Conservation (phyloP, 2,797 vertebrate genomes). For the Clarias platycephalus region DNA sequence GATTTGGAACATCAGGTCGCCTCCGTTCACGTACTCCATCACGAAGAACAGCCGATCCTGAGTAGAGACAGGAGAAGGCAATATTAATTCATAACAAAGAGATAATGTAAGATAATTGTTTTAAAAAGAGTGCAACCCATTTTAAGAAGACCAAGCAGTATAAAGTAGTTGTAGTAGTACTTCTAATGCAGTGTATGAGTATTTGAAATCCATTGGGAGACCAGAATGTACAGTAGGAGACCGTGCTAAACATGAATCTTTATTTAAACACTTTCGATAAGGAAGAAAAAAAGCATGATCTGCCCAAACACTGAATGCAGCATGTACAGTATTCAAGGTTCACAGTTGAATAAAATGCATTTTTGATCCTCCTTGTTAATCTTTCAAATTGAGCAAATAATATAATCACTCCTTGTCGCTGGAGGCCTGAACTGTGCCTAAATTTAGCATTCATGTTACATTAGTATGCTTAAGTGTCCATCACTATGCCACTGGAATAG, state of each 20-base stretch:
- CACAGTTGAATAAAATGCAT: background rate
- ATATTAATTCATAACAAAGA: background rate
- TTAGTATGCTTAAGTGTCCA: background rate
- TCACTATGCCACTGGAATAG: background rate
- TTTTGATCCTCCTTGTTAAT: background rate
- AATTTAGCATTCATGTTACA: background rate
- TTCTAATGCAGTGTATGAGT: too few relatives aligned
- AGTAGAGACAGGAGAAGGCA: constrained; percentile 54
- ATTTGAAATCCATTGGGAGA: background rate
- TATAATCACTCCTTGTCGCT: background rate
- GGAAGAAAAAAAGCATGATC: background rate
- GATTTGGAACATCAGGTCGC: constrained; percentile 98
- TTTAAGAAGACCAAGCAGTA: background rate
- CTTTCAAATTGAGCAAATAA: background rate
- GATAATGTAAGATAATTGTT: background rate
- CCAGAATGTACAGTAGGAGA: background rate
- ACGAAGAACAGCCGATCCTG: constrained; percentile 97
- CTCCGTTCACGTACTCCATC: constrained; percentile 97
- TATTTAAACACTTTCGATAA: background rate
- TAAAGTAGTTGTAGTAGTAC: background rate
- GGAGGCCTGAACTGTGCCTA: background rate
- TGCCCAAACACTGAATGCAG: background rate
- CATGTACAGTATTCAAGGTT: background rate
- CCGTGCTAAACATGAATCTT: background rate
- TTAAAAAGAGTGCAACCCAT: background rate